phyloP scores from a whole-genome alignment of 2,888 invertebrate species.

The Pelosia muscerda region DNA sequence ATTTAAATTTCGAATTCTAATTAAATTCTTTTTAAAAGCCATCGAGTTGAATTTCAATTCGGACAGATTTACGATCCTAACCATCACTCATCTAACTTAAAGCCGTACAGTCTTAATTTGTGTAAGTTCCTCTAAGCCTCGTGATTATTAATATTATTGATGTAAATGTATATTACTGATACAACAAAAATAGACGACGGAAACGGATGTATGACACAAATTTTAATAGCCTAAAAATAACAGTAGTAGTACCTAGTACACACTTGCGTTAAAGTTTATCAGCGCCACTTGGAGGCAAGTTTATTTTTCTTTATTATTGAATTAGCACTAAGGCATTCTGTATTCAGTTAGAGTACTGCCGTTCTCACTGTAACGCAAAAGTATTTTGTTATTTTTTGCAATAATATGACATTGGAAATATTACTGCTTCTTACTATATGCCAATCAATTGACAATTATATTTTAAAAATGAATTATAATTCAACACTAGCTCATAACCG shows the following conservation, averaged over 20 bases:
- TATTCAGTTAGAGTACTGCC: neutral
- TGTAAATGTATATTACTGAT: conserved; percentile 2
- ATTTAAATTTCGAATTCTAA: neutral
- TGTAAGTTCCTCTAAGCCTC: neutral
- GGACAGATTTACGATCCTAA: neutral
- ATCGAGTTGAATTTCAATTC: conserved; percentile 2
- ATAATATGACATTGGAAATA: too few relatives aligned
- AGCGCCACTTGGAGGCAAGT: neutral
- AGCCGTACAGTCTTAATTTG: conserved; percentile 1
- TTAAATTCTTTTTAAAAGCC: neutral
- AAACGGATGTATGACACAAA: neutral
- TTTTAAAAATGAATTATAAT: neutral
- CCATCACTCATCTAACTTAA: neutral
- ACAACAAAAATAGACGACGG: neutral
- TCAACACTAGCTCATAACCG: too few relatives aligned
- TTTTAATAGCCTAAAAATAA: too few relatives aligned
- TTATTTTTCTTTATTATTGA: neutral
- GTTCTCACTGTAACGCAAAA: too few relatives aligned
- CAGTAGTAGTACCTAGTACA: neutral
- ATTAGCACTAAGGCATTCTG: neutral
- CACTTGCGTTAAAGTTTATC: neutral
- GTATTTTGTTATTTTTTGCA: too few relatives aligned
- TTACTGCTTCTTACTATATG: neutral
- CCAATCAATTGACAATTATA: neutral
- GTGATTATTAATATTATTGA: conserved; percentile 3